Conservation (phyloP, 2,888 invertebrate genomes). For the Lithophane ornitopus region DNA sequence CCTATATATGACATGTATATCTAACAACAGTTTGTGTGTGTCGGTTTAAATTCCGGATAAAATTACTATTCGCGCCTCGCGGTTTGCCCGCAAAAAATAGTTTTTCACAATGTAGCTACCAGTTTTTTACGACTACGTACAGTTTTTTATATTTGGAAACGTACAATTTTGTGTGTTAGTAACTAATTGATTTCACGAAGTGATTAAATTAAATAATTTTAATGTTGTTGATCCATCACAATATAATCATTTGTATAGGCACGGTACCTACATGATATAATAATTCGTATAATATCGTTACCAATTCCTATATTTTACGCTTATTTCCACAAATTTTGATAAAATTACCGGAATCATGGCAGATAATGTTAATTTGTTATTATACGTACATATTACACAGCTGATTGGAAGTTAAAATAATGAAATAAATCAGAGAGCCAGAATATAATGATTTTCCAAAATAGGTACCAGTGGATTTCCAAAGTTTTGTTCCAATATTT, state of each 20-base stretch:
- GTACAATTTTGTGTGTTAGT: conserved; percentile 27
- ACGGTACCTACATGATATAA: neutral
- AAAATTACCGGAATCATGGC: conserved; percentile 15
- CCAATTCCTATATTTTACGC: conserved; percentile 5
- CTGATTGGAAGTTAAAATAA: conserved; percentile 31
- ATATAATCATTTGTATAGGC: neutral
- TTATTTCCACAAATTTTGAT: conserved; percentile 15
- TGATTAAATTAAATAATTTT: conserved; percentile 4
- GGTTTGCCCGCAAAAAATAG: conserved; percentile 33
- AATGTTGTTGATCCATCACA: conserved; percentile 1
- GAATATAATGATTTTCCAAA: conserved; percentile 34
- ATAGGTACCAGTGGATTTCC: conserved; percentile 15
- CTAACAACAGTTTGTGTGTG: conserved; percentile 50
- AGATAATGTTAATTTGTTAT: conserved; percentile 37
- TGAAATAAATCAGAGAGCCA: conserved; percentile 9
- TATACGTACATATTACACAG: neutral
- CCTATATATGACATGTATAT: conserved; percentile 31
- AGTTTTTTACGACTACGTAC: conserved; percentile 25
- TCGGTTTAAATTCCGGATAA: conserved; percentile 59
- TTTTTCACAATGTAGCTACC: conserved; percentile 42
- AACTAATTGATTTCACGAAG: conserved; percentile 26
- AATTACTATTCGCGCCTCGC: conserved; percentile 60
- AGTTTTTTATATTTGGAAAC: conserved; percentile 40
- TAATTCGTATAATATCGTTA: neutral
- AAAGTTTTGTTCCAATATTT: conserved; percentile 49